Evolutionary conservation across 1,140 invertebrate genomes (phyloP), one percentile per base, ranked within the genome.

Genomic region (Triops longicaudatus): DNA sequence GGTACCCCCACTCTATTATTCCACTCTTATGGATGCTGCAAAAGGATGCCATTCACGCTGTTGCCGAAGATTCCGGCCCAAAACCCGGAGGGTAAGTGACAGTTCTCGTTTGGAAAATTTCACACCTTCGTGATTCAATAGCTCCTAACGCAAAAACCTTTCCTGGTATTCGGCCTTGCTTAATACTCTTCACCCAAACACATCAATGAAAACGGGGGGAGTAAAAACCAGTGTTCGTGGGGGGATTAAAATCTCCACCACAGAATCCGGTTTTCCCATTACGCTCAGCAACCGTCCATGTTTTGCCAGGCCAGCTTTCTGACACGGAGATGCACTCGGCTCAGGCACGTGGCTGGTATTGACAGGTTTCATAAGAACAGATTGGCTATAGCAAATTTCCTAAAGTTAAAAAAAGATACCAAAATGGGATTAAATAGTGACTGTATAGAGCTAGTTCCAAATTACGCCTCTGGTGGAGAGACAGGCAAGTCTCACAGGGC

Each of bases 251-350:
- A 63, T n/a, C 22, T 22, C 50, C 31, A 7, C n/a, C 5, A 14
- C 50, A 63, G 14, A 63, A 63, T 63, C 50, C 50, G 50, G 50
- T 63, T 63, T 63, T 63, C 50, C 50, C 50, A 63, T 63, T 63
- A 63, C 14, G 10, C 17, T 22, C 14, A 63, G 50, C 50, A 14
- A n/a, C 50, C 4, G 50, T 63, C 17, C 50, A 22, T 63, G 50
- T 63, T 63, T n/a, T 63, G 14, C 50, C 50, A 63, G 7, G 4
- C n/a, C 6, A 12, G 22, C 50, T 63, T 63, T 63, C 50, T 63
- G 50, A 63, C 50, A 63, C 50, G 50, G 17, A 63, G 50, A 63
- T 63, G 50, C 50, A 63, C 50, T 63, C 22, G 50, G 22, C 22
- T 5, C 14, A 22, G 50, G 17, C 50, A 63, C 50, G 50, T 63